Conservation (phyloP, 2,113 vertebrate species). For the Solenodon paradoxus region DNA sequence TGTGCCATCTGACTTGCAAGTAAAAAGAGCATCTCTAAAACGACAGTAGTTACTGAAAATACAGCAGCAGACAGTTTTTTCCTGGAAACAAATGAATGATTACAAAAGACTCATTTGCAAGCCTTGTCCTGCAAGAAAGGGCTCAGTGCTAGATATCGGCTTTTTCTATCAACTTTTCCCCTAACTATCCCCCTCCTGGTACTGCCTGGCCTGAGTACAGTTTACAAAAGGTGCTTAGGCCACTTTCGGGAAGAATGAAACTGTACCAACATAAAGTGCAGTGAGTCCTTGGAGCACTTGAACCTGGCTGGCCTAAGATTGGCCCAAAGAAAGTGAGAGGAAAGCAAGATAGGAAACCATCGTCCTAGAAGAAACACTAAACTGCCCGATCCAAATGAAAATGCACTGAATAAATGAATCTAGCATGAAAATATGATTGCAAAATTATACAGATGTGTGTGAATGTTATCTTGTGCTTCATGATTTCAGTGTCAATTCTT, state of each 20-base stretch:
- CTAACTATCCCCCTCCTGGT: not conserved
- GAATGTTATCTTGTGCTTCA: not conserved
- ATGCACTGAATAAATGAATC: not conserved
- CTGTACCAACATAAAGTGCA: not conserved
- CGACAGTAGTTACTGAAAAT: constrained; percentile 54
- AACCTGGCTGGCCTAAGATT: not conserved
- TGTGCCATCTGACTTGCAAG: constrained; percentile 59
- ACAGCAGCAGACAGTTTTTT: constrained; percentile 45
- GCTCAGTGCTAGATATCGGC: not conserved
- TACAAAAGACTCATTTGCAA: constrained; percentile 19
- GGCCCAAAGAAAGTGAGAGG: not conserved
- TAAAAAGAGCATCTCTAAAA: constrained; percentile 70
- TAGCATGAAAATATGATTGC: constrained; percentile 37
- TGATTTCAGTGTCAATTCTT: not conserved
- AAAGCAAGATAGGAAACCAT: not conserved
- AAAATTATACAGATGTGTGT: constrained; percentile 17
- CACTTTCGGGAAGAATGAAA: constrained; percentile 22
- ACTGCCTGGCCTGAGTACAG: not conserved
- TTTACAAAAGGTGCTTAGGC: not conserved
- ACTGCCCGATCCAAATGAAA: constrained; percentile 24
- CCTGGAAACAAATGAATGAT: constrained; percentile 57
- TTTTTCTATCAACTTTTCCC: not conserved
- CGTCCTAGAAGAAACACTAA: not conserved
- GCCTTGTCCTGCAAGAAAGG: not conserved
- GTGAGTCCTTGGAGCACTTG: not conserved